Evolutionary conservation across 2,797 vertebrate genomes (phyloP), one percentile per base, ranked within the genome.

Genomic region (Enteromius unitaeniatus): DNA sequence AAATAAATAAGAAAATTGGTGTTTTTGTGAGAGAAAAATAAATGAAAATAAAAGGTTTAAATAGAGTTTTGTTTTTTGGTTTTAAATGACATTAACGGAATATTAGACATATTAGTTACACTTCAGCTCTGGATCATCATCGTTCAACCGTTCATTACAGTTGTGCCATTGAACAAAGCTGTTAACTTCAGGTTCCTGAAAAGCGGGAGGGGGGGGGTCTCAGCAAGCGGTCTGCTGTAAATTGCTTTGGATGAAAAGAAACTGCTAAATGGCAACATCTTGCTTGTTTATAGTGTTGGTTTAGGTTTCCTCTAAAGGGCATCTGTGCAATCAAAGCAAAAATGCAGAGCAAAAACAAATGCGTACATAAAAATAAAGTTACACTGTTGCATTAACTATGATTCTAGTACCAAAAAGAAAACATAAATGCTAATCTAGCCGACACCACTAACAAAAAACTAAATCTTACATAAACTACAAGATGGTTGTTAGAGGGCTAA

Each of bases 301-400:
- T 76, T 76, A 67, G 2, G 15, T 68, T 51, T 34, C 67, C n/a
- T 67, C 64, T 55, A 82, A 82, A 76, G 60, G 62, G 47, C 47
- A 53, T 51, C 45, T 26, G 15, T 55, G 72, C 47, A 55, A 65
- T 51, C 3, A 34, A 75, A 82, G n/a, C n/a, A 75, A 64, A 74
- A 45, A 82, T 21, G 69, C 11, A 34, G 40, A 28, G 1, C 37
- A 21, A 75, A 26, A 51, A 31, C 8, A 40, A 73, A 23, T 34
- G 5, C 21, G 23, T 23, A 0, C 9, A 42, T 42, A 11, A n/a
- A 53, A 51, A 70, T 15, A 45, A 47, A 81, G 53, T 49, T 17
- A 72, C 11, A 51, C 67, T 73, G 26, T 34, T 81, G 28, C 21
- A 62, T 19, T 49, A 7, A 3, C 26, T 23, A 82, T 17, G 26